phyloP scores from a whole-genome alignment of 1,140 invertebrate genomes.

The Globodera rostochiensis region DNA sequence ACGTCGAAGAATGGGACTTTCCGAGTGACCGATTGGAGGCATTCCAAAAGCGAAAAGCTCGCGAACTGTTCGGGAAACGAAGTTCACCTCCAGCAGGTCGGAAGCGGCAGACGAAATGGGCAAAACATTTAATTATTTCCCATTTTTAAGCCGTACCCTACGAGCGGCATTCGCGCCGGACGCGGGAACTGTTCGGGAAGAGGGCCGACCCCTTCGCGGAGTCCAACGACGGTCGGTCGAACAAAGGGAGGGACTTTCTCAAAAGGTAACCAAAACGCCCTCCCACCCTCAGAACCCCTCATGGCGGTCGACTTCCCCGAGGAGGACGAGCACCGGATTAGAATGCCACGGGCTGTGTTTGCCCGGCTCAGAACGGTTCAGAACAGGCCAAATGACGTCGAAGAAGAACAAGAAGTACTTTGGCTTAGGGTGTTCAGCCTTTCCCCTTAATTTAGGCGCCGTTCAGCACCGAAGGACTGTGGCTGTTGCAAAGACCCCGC shows the following conservation, averaged over 20 bases:
- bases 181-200: constrained; percentile 34
- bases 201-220: constrained; percentile 12
- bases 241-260: neutral
- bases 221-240: neutral
- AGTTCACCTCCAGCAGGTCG: neutral
- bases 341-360: neutral
- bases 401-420: neutral
- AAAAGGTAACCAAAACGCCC: neutral
- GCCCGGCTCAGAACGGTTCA: neutral
- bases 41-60: constrained; percentile 14
- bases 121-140: neutral
- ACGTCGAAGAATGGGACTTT: neutral
- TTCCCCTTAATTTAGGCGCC: neutral
- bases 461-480: neutral
- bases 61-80: constrained; percentile 29
- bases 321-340: neutral
- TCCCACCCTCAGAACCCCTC: neutral
- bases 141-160: neutral
- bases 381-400: neutral
- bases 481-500: constrained; percentile 1
- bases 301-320: neutral
- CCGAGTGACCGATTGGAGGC: neutral
- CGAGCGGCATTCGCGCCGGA: constrained; percentile 18
- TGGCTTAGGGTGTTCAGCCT: neutral
- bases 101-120: neutral